Conservation (phyloP, 37 sponge, comb jelly and placozoan genomes). For the Ephydatia muelleri region DNA sequence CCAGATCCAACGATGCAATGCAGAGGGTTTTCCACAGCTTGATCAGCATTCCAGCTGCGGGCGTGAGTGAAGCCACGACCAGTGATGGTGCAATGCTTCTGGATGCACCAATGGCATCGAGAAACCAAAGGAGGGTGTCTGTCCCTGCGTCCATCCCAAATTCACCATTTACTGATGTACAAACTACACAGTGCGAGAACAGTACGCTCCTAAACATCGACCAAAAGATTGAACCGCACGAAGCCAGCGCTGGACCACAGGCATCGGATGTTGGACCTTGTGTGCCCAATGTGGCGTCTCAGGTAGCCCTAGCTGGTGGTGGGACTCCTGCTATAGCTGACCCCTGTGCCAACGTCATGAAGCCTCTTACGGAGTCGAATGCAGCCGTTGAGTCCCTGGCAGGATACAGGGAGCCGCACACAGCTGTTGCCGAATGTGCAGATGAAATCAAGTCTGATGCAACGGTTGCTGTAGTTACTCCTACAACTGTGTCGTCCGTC, state of each 20-base stretch:
- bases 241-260: background rate
- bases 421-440: background rate
- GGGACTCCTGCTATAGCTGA: background rate
- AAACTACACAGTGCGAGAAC: background rate
- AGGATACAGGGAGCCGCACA: too few species aligned
- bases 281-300: background rate
- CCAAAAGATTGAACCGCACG: background rate
- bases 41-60: background rate
- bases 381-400: background rate
- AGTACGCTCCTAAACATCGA: background rate
- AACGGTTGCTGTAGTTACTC: too few species aligned
- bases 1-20: background rate
- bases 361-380: too few species aligned
- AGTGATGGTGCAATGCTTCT: background rate
- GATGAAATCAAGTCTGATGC: too few species aligned
- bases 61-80: background rate
- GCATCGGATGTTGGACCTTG: background rate
- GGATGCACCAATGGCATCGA: background rate
- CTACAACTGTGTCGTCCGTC: too few species aligned
- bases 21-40: background rate
- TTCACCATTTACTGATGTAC: background rate
- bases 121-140: background rate
- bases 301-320: background rate
- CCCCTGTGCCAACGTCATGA: too few species aligned
- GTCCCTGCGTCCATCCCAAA: too few species aligned